Evolutionary conservation across 2,113 vertebrate genomes (phyloP).

Genomic region (Oreotrochilus melanogaster): DNA sequence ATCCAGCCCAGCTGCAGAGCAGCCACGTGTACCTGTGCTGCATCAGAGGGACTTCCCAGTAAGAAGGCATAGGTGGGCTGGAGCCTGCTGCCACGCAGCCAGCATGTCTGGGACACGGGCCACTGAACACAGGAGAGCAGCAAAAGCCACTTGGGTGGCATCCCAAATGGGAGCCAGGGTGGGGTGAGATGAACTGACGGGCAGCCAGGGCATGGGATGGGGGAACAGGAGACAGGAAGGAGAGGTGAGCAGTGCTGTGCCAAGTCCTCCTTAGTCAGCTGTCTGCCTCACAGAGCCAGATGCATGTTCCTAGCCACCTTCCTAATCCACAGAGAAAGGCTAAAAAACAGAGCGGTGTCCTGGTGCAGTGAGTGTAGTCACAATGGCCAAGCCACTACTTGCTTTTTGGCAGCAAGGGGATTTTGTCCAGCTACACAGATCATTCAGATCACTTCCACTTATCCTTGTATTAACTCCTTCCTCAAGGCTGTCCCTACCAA

Average conservation of each 20-base stretch:
- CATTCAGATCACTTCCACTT: background rate
- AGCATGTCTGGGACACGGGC: background rate
- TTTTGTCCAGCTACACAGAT: background rate
- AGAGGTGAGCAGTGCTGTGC: background rate
- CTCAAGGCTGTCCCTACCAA: background rate
- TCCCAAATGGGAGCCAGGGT: background rate
- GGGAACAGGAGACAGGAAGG: background rate
- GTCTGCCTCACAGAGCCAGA: background rate
- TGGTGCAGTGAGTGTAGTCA: fast-evolving
- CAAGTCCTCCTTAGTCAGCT: background rate
- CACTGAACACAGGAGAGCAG: fast-evolving
- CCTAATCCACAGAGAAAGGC: background rate
- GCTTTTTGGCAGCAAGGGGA: background rate
- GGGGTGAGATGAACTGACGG: background rate
- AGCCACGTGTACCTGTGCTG: background rate
- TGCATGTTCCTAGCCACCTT: background rate
- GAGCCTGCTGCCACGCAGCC: background rate
- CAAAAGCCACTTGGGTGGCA: background rate
- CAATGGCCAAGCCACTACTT: background rate
- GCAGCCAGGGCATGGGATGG: background rate
- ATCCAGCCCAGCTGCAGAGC: background rate
- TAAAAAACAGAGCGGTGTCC: background rate
- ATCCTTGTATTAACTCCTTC: background rate
- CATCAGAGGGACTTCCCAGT: background rate
- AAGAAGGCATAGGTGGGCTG: background rate